phyloP scores from a whole-genome alignment of 2,113 vertebrate species.

The Calidris pugnax region DNA sequence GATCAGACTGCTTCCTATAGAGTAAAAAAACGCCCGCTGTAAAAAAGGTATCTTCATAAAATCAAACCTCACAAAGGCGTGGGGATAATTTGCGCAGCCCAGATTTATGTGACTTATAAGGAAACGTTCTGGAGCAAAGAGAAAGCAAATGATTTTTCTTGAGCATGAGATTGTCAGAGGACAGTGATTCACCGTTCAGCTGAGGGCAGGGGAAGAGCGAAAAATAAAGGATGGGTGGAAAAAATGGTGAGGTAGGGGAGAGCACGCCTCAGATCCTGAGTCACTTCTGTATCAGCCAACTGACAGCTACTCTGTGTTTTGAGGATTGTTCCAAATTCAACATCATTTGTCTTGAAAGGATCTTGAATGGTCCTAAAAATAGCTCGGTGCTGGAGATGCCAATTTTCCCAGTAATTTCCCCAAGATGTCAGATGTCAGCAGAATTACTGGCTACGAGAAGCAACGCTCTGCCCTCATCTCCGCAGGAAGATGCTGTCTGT shows the following conservation, averaged over 20 bases:
- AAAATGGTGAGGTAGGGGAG: neutral
- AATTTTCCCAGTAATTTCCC: neutral
- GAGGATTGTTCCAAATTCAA: neutral
- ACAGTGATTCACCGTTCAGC: constrained; percentile 14
- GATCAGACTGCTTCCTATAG: neutral
- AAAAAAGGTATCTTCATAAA: neutral
- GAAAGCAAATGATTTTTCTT: neutral
- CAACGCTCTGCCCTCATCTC: neutral
- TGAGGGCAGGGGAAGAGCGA: neutral
- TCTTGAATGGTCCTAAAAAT: constrained; percentile 20
- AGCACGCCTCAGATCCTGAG: neutral
- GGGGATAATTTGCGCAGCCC: neutral
- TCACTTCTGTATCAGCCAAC: neutral
- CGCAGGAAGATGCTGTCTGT: neutral
- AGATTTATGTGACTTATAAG: neutral
- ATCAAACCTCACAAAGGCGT: neutral
- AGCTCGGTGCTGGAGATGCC: neutral
- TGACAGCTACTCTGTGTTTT: neutral
- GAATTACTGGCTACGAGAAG: neutral
- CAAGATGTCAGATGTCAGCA: neutral
- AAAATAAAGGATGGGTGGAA: neutral
- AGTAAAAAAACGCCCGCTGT: neutral
- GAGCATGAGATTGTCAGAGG: neutral
- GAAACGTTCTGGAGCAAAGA: neutral
- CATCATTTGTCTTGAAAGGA: neutral